Conservation (phyloP, 2,888 invertebrate species). For the Chaitophorus viminalis region DNA sequence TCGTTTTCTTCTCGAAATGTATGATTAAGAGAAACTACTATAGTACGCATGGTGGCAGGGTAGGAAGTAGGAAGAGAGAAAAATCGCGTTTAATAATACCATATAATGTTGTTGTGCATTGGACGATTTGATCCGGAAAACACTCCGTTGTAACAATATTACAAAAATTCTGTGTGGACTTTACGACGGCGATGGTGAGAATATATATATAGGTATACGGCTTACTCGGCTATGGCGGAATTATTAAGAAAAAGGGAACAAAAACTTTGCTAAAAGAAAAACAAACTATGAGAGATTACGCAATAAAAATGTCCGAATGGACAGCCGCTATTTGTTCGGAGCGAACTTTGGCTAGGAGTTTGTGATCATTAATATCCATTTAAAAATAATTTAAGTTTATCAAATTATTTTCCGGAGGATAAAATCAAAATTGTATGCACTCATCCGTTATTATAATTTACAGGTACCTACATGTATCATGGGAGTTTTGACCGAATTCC, state of each 20-base stretch:
- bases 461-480: background rate
- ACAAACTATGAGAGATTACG: conserved; percentile 35
- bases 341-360: conserved; percentile 18
- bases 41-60: background rate
- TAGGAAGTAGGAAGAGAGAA: background rate
- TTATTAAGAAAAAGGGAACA: conserved; percentile 18
- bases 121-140: conserved; percentile 7
- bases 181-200: background rate
- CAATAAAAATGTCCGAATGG: conserved; percentile 32
- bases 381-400: conserved; percentile 39
- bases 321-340: conserved; percentile 37
- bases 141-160: background rate
- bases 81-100: background rate
- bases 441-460: background rate
- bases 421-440: background rate
- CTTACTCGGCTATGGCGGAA: background rate
- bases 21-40: background rate
- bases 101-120: background rate
- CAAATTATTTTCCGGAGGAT: background rate
- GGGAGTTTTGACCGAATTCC: too few relatives aligned
- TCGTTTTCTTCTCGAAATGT: background rate
- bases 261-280: conserved; percentile 46
- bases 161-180: background rate
- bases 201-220: too few relatives aligned
- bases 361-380: conserved; percentile 52